Evolutionary conservation across 2,888 invertebrate genomes (phyloP).

Genomic region (Ypsolopha sequella): DNA sequence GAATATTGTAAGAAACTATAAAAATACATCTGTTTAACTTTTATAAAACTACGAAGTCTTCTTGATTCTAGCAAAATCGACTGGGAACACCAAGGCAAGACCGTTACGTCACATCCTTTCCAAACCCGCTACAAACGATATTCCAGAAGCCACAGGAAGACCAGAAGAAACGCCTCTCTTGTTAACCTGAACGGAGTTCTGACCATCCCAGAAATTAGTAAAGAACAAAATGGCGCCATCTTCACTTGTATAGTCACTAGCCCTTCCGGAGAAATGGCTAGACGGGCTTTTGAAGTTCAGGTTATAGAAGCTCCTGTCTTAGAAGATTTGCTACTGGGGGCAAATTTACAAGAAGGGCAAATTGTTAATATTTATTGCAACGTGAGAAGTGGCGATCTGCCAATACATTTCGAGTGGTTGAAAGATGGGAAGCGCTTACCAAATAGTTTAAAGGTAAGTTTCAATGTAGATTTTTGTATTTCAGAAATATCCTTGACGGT

Average conservation of each 20-base stretch:
- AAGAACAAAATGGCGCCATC: slow-evolving; percentile 77
- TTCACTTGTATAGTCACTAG: slow-evolving; percentile 85
- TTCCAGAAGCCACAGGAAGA: slow-evolving; percentile 24
- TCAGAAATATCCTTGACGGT: no score
- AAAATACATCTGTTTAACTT: background rate
- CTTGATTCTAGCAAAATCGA: slow-evolving; percentile 53
- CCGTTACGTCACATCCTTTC: slow-evolving; percentile 40
- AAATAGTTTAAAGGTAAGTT: slow-evolving; percentile 70
- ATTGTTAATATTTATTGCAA: slow-evolving; percentile 87
- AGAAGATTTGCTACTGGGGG: slow-evolving; percentile 84
- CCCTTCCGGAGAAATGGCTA: slow-evolving; percentile 77
- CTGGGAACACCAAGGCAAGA: slow-evolving; percentile 57
- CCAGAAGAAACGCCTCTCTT: slow-evolving; percentile 35
- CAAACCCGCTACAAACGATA: slow-evolving; percentile 45
- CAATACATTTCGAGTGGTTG: slow-evolving; percentile 78
- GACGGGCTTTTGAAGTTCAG: slow-evolving; percentile 65
- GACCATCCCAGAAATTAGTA: slow-evolving; percentile 72
- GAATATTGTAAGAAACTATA: background rate
- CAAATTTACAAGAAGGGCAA: slow-evolving; percentile 85
- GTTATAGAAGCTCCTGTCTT: slow-evolving; percentile 82
- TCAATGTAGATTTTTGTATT: no score
- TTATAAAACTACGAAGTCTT: background rate
- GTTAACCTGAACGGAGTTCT: slow-evolving; percentile 68
- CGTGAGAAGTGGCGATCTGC: slow-evolving; percentile 78
- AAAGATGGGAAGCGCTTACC: slow-evolving; percentile 76